Evolutionary conservation across 1,140 invertebrate genomes (phyloP), one percentile per base, ranked within the genome.

Genomic region (Drosophila punjabiensis): DNA sequence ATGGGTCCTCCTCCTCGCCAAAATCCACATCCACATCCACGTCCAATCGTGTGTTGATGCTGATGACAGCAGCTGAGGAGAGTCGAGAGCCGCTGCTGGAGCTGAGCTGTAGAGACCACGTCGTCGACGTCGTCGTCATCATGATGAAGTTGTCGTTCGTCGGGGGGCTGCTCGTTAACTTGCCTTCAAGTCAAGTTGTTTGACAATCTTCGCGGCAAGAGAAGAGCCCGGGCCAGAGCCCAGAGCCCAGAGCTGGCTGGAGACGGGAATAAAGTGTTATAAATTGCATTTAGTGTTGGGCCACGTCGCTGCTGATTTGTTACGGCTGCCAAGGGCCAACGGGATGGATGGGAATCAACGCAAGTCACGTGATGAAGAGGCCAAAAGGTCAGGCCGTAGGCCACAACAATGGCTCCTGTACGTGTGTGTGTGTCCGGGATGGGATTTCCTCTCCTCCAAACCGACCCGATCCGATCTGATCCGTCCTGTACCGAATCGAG

Each of bases 201-300:
- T 88, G 85, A 89, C 84, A 88, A 88, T 88, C 85, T 88, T 63
- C 66, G 18, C 35, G 58, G 67, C 33, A 45, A 41, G 37, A 47
- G 16, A 11, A n/a, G 16, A 52, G 28, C 50, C n/a, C n/a, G 8
- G 18, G 24, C 47, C 14, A 13, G n/a, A 8, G 39, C 39, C 37
- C 37, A 39, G n/a, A 39, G 39, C 6, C 39, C 3, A 10, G 10
- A 39, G 14, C 37, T 39, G 35, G 35, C 35, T 11, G 35, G 13
- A 11, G 0, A 7, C 7, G n/a, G 20, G 16, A 62, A 61, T 79
- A 80, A 80, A 90, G 85, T 89, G 85, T 89, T 89, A 89, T 89
- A 89, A 89, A 89, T 89, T 89, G 85, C 85, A 89, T 89, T 89
- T 90, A 89, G 85, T 89, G 85, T 89, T 82, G 78, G 67, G 60